Evolutionary conservation across 2,113 vertebrate genomes (phyloP).

Genomic region (Phoenicopterus ruber): DNA sequence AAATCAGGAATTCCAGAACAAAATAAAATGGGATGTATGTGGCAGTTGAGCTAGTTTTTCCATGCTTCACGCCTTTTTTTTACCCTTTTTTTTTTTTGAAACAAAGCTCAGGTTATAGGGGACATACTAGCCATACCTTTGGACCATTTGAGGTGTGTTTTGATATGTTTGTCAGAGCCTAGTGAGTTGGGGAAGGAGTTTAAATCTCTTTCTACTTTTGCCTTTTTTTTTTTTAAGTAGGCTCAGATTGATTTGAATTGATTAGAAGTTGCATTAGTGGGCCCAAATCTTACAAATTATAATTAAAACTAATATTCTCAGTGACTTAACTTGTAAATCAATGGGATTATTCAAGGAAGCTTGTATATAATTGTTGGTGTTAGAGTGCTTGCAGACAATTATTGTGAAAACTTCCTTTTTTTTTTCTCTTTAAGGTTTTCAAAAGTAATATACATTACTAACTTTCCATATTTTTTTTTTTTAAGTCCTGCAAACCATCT

Average conservation of each 20-base stretch:
- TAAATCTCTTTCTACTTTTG: not conserved
- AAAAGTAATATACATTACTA: not conserved
- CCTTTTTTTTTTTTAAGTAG: not conserved
- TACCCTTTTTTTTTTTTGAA: not conserved
- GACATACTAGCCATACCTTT: not conserved
- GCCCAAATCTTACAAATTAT: not conserved
- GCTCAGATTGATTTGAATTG: not conserved
- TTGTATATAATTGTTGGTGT: not conserved
- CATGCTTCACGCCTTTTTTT: not conserved
- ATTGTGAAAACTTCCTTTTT: not conserved
- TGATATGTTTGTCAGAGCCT: not conserved
- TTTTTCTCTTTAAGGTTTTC: not conserved
- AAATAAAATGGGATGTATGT: not conserved
- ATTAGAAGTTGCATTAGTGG: not conserved
- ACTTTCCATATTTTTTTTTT: not conserved
- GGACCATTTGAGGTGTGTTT: not conserved
- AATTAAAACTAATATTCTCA: not conserved
- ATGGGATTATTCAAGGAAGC: accelerated
- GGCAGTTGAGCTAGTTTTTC: not conserved
- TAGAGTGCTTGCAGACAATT: not conserved
- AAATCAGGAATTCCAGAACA: not conserved
- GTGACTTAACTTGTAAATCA: not conserved
- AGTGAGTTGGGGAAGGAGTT: not conserved
- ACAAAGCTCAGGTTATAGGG: not conserved
- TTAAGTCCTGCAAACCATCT: conserved; percentile 85